Conservation (phyloP, 2,888 invertebrate genomes). For the Apamea anceps region DNA sequence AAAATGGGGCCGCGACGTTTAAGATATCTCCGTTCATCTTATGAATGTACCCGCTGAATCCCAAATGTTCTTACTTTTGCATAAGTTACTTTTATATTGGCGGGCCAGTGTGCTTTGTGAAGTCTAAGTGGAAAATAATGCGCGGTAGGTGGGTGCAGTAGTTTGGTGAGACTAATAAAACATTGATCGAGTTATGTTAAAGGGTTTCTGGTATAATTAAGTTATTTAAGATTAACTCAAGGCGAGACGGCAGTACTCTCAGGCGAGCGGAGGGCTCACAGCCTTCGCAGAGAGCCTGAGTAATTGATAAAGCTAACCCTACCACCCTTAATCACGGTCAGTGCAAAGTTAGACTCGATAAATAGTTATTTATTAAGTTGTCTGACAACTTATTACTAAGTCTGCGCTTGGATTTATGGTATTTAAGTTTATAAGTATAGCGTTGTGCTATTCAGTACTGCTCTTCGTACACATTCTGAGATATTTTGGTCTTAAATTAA, state of each 20-base stretch:
- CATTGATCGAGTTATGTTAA: slow-evolving; percentile 67
- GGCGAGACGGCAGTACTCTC: slow-evolving; percentile 72
- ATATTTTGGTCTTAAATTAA: slow-evolving; percentile 29
- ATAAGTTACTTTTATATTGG: slow-evolving; percentile 66
- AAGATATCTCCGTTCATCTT: slow-evolving; percentile 84
- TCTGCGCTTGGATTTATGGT: slow-evolving; percentile 53
- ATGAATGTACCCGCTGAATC: slow-evolving; percentile 82
- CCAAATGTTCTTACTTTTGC: slow-evolving; percentile 76
- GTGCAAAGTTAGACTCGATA: slow-evolving; percentile 77
- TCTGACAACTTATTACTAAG: slow-evolving; percentile 73
- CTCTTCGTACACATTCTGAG: neutral
- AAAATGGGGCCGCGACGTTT: slow-evolving; percentile 87
- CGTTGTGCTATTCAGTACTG: slow-evolving; percentile 9
- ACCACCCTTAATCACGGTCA: slow-evolving; percentile 81
- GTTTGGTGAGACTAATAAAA: slow-evolving; percentile 60
- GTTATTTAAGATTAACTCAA: slow-evolving; percentile 85
- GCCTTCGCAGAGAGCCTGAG: slow-evolving; percentile 78
- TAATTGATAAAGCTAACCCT: slow-evolving; percentile 86
- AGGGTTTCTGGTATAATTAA: slow-evolving; percentile 79
- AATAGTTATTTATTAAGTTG: slow-evolving; percentile 79
- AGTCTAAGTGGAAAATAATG: slow-evolving; percentile 45
- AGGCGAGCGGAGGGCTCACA: slow-evolving; percentile 68
- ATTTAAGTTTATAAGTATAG: slow-evolving; percentile 44
- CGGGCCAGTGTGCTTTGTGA: slow-evolving; percentile 24
- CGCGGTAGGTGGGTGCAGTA: slow-evolving; percentile 29